Evolutionary conservation across 2,888 invertebrate species (phyloP).

Genomic region (Trachelus tabidus): DNA sequence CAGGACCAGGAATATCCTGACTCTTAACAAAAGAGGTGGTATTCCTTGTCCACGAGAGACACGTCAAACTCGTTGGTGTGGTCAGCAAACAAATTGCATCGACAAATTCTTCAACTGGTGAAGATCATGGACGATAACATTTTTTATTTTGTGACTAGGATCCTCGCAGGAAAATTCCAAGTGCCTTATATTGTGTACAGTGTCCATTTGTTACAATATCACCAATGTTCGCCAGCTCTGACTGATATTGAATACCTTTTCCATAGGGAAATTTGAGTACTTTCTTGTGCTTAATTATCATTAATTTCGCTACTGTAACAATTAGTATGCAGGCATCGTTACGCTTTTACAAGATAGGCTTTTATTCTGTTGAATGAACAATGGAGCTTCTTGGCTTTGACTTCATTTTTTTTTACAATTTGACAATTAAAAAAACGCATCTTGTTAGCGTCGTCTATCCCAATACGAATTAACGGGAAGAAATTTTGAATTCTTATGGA

Average conservation of each 20-base stretch:
- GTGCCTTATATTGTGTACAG: not conserved
- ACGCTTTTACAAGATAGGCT: not conserved
- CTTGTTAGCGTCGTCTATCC: not conserved
- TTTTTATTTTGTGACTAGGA: not conserved
- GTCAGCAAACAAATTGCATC: constrained; percentile 15
- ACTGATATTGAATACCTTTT: not conserved
- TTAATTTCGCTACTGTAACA: not conserved
- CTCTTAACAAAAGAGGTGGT: not conserved
- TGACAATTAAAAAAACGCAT: not conserved
- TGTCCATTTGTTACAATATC: not conserved
- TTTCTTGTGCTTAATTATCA: not conserved
- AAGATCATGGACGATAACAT: not conserved
- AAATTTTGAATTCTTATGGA: not conserved
- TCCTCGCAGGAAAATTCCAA: not conserved
- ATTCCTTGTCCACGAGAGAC: not conserved
- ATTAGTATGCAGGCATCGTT: not conserved
- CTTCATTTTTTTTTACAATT: not conserved
- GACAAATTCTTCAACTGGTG: constrained; percentile 14
- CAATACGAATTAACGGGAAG: not conserved
- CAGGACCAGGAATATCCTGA: constrained; percentile 40
- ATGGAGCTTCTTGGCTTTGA: not conserved
- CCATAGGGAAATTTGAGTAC: not conserved
- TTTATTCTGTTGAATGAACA: not conserved
- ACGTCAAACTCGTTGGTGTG: constrained; percentile 16
- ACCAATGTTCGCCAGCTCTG: not conserved